Evolutionary conservation across 2,113 vertebrate species (phyloP).

Genomic region (Morone chrysops): DNA sequence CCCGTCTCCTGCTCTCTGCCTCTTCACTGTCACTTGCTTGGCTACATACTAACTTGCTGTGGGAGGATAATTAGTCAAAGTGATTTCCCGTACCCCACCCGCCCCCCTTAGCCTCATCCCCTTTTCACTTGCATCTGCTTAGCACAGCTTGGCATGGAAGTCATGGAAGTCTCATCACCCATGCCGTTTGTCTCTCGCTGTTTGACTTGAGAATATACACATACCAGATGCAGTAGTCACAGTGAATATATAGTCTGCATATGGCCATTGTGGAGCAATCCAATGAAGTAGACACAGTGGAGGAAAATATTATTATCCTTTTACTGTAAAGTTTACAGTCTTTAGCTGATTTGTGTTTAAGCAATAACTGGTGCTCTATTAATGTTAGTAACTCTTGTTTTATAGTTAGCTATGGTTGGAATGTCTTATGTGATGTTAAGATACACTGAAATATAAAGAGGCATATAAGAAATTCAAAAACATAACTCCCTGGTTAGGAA

Average conservation of each 20-base stretch:
- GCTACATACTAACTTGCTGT: constrained; percentile 58
- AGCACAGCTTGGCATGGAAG: constrained; percentile 43
- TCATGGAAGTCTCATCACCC: constrained; percentile 46
- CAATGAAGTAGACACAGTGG: not conserved
- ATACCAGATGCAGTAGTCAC: not conserved
- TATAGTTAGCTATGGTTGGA: not conserved
- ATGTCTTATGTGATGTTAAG: not conserved
- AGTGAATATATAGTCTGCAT: not conserved
- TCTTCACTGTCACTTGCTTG: constrained; percentile 58
- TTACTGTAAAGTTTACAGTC: not conserved
- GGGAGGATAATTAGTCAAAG: constrained; percentile 77
- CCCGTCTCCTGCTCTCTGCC: not conserved
- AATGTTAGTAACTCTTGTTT: not conserved
- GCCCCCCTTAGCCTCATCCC: not conserved
- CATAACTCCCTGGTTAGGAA: not conserved
- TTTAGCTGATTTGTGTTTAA: not conserved
- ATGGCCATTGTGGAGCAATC: not conserved
- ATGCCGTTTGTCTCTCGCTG: constrained; percentile 2
- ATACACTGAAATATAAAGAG: not conserved
- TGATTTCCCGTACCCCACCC: constrained; percentile 61
- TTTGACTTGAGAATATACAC: not conserved
- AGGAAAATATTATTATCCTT: not conserved
- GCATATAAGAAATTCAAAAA: not conserved
- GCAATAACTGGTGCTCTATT: not conserved
- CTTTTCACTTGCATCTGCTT: constrained; percentile 51